These are phyloP conservation scores for Rhinoderma darwinii DNA, from an alignment of 2,113 vertebrate species.

Conservation along the genomic window DNA sequence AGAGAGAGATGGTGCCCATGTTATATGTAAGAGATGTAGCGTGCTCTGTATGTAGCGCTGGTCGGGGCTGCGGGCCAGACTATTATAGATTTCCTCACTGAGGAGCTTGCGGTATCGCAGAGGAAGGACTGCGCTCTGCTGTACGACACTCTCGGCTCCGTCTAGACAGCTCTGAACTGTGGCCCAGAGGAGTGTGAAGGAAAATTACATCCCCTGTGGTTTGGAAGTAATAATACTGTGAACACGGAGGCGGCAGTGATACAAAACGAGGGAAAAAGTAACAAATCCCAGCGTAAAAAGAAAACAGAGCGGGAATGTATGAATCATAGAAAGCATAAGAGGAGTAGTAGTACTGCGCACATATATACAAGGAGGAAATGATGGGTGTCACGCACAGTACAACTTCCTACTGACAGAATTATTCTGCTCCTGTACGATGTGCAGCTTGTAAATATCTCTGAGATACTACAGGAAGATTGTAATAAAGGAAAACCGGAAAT, in stretches of 20 bases:
- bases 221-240: neutral
- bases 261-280: neutral
- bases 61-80: neutral
- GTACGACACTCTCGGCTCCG: neutral
- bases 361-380: too few species aligned
- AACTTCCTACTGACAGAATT: too few species aligned
- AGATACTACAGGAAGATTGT: too few species aligned
- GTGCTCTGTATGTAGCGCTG: neutral
- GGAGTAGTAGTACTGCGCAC: too few species aligned
- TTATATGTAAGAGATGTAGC: neutral
- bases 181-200: neutral
- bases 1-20: neutral
- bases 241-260: neutral
- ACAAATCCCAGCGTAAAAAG: neutral
- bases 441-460: too few species aligned
- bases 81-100: neutral
- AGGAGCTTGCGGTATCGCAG: neutral
- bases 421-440: too few species aligned
- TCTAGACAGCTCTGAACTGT: conserved; percentile 1
- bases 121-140: neutral
- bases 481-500: too few species aligned
- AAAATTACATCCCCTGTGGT: neutral
- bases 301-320: neutral
- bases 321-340: neutral
- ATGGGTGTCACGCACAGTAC: too few species aligned